Conservation (phyloP, 2,113 vertebrate species). For the Coracopsis vasa region DNA sequence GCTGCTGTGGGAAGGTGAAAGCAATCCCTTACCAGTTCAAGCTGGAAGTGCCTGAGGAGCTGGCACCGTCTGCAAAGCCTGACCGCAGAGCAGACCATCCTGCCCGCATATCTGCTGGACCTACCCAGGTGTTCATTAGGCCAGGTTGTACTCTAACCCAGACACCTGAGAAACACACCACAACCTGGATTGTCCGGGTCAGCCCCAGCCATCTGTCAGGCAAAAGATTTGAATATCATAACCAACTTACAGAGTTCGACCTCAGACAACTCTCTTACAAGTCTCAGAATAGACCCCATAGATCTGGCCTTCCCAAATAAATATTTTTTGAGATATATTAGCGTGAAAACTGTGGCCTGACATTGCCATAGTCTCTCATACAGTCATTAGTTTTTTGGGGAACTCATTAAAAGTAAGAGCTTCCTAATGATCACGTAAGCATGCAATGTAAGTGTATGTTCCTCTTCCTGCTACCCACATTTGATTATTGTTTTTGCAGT, state of each 20-base stretch:
- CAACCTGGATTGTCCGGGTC: neutral
- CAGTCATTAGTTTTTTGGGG: neutral
- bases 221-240: neutral
- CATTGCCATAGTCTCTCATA: neutral
- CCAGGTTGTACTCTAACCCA: neutral
- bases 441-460: neutral
- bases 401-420: neutral
- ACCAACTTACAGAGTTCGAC: neutral
- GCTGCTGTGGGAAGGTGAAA: neutral
- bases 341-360: neutral
- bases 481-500: slow-evolving; percentile 72
- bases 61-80: neutral
- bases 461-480: neutral
- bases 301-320: neutral
- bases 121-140: neutral
- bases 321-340: neutral
- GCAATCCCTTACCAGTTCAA: neutral
- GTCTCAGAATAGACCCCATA: neutral
- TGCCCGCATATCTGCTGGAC: neutral
- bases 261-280: neutral
- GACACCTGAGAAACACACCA: neutral
- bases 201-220: neutral
- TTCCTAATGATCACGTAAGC: neutral
- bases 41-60: neutral
- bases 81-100: neutral